These are phyloP conservation scores for Atta colombica DNA, from an alignment of 1,140 invertebrate genomes.

Conservation along the genomic window DNA sequence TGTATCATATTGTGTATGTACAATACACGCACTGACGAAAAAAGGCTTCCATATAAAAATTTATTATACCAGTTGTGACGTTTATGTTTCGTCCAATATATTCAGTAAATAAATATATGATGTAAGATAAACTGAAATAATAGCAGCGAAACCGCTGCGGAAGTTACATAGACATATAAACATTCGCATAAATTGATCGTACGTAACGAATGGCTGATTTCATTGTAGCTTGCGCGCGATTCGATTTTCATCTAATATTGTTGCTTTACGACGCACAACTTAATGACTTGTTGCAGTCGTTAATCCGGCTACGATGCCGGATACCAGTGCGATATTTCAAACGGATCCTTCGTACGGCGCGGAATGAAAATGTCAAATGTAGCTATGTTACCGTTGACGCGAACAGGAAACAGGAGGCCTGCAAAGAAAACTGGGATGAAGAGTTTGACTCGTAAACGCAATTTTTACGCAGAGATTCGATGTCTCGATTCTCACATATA, in stretches of 20 bases:
- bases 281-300: conserved; percentile 78
- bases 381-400: conserved; percentile 56
- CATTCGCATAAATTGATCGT: conserved; percentile 48
- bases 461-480: conserved; percentile 50
- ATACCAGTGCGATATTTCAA: conserved; percentile 72
- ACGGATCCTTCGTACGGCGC: conserved; percentile 70
- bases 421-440: conserved; percentile 32
- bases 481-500: conserved; percentile 53
- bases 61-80: conserved; percentile 52
- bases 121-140: conserved; percentile 38
- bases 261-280: conserved; percentile 65
- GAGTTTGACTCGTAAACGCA: conserved; percentile 64
- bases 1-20: too few relatives aligned
- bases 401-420: conserved; percentile 36
- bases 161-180: neutral
- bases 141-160: neutral
- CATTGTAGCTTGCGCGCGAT: conserved; percentile 12
- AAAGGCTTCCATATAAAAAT: neutral
- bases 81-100: conserved; percentile 45
- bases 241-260: conserved; percentile 74
- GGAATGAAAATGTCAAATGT: conserved; percentile 80
- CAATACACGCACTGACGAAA: neutral
- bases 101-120: conserved; percentile 12
- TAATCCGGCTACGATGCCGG: conserved; percentile 71
- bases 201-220: conserved; percentile 18